These are phyloP conservation scores for Watsonalla cultraria DNA, from an alignment of 2,888 invertebrate genomes.

Conservation along the genomic window DNA sequence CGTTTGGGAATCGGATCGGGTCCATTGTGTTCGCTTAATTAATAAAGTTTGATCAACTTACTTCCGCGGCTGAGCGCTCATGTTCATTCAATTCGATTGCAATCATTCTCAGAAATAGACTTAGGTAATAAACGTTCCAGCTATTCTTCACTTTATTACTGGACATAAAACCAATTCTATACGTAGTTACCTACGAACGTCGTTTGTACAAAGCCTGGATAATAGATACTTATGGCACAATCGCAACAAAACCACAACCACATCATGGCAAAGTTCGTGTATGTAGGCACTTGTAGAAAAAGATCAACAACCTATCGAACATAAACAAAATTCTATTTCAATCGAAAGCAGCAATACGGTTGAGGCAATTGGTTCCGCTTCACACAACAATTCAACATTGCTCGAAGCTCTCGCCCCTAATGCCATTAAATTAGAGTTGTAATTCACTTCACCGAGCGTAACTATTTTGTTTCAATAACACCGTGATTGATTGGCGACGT, in stretches of 20 bases:
- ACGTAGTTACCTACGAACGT: no score
- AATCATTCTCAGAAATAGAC: background rate
- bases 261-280: constrained; percentile 3
- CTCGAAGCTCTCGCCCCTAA: constrained; percentile 22
- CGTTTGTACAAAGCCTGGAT: no score
- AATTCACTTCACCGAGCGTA: constrained; percentile 29
- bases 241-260: no score
- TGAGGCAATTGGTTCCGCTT: constrained; percentile 39
- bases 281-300: constrained; percentile 17
- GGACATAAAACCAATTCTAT: no score
- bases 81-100: constrained; percentile 1
- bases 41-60: constrained; percentile 19
- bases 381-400: constrained; percentile 30
- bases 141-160: no score
- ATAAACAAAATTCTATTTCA: constrained; percentile 41
- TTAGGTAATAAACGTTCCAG: no score
- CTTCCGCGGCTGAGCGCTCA: background rate
- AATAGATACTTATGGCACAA: no score
- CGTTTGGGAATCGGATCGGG: constrained; percentile 20
- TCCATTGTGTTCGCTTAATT: constrained; percentile 20
- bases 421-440: constrained; percentile 41
- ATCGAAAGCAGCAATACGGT: constrained; percentile 32
- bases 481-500: constrained; percentile 53
- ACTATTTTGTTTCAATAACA: constrained; percentile 46
- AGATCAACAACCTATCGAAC: constrained; percentile 34